Evolutionary conservation across 2,113 vertebrate species (phyloP).

Genomic region (Potamarius usumacintae): DNA sequence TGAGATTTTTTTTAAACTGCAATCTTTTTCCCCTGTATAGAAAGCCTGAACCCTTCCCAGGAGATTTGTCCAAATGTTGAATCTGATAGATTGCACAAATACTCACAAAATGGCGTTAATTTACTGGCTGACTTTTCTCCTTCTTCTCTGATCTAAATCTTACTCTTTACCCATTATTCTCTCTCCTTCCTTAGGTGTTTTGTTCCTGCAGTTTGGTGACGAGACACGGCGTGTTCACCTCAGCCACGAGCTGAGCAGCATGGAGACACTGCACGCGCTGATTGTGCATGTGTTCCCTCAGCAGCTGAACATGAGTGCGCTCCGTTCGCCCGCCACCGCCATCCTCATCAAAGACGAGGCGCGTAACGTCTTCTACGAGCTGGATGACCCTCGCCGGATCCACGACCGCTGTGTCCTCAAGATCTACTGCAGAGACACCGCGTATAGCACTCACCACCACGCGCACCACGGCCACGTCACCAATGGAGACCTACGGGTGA

Average conservation of each 20-base stretch:
- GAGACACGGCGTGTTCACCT: slow-evolving; percentile 93
- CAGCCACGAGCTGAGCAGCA: slow-evolving; percentile 95
- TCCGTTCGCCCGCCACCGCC: slow-evolving; percentile 92
- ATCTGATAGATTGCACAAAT: not conserved
- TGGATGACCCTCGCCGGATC: slow-evolving; percentile 94
- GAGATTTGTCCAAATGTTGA: not conserved
- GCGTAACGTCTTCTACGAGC: slow-evolving; percentile 93
- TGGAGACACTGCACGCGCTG: slow-evolving; percentile 95
- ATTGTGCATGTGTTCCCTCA: slow-evolving; percentile 99
- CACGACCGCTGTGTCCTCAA: slow-evolving; percentile 97
- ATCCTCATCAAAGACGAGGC: slow-evolving; percentile 98
- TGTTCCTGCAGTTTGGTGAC: slow-evolving; percentile 96
- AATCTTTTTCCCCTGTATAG: not conserved
- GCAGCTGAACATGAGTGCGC: slow-evolving; percentile 95
- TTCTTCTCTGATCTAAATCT: not conserved
- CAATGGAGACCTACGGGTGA: slow-evolving; percentile 93
- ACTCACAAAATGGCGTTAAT: slow-evolving; percentile 7
- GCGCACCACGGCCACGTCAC: slow-evolving; percentile 83
- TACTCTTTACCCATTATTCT: not conserved
- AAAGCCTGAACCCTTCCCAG: not conserved
- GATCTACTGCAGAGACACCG: slow-evolving; percentile 91
- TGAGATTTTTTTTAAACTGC: not conserved
- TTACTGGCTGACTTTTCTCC: not conserved
- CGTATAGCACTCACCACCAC: slow-evolving; percentile 87
- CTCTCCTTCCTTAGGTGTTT: slow-evolving; percentile 75